Evolutionary conservation across 2,888 invertebrate genomes (phyloP), one percentile per base, ranked within the genome.

Genomic region (Rhogogaster chlorosoma): DNA sequence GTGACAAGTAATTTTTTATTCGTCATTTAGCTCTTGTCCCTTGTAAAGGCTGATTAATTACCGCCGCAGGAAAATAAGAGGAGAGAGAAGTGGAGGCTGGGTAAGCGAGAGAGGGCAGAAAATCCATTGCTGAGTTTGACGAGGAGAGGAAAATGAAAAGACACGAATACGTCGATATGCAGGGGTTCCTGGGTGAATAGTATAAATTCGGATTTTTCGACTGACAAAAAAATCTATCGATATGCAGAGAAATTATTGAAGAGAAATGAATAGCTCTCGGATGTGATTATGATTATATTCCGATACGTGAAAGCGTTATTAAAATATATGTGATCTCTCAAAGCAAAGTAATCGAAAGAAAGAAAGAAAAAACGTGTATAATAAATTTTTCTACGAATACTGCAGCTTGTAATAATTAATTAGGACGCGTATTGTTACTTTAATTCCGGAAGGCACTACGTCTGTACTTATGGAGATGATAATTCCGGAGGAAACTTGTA

Each of bases 1-100:
- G 80, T 80, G 80, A 80, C 80, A 80, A 36, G 80, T 38, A 61
- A 80, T 80, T 80, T 80, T 80, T 80, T 61, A 61, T 61, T 61
- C 80, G 10, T 61, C 22, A 32, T 38, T 61, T 32, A 36, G 57
- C 38, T 57, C 57, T 61, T 80, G 80, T 80, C 57, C 80, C 80
- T 80, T 57, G 36, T 7, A 61, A 61, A 80, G 80, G 38, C 61
- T 80, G 57, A 80, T 80, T 80, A 61, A 80, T 80, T 38, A 61
- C 22, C 57, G 38, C 26, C 18, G 15, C 6, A 22, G 38, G 38
- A 80, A 12, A 61, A 73, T n/a, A 26, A 29, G 22, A 5, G 36
- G 18, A 61, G 26, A 32, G 49, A 80, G 32, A 22, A 7, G 18
- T 32, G 32, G 67, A 32, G n/a, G n/a, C 10, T n/a, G n/a, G n/a